These are phyloP conservation scores for Leucosticte australis DNA, from an alignment of 2,113 vertebrate species.

Conservation along the genomic window DNA sequence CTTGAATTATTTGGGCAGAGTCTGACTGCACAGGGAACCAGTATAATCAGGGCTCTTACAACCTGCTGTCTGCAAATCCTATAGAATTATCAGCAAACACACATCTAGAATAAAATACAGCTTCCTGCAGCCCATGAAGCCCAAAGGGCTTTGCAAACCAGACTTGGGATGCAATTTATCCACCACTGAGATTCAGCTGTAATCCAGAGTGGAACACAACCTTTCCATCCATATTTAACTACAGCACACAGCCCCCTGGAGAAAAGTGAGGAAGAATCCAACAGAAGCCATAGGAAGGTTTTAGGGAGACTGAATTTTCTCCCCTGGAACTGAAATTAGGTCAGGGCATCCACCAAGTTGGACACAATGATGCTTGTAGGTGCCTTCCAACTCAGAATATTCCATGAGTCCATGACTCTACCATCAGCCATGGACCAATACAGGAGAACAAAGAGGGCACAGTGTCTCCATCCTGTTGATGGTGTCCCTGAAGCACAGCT, in stretches of 20 bases:
- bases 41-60: not conserved
- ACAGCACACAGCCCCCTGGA: not conserved
- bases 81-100: not conserved
- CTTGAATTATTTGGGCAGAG: not conserved
- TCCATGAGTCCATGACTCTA: not conserved
- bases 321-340: not conserved
- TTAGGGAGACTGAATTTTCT: not conserved
- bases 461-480: rapidly evolving
- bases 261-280: not conserved
- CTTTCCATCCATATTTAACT: not conserved
- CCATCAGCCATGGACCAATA: not conserved
- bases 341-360: not conserved
- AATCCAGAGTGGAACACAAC: not conserved
- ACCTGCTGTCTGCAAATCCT: slow-evolving; percentile 13
- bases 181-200: not conserved
- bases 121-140: not conserved
- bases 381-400: not conserved
- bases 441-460: not conserved
- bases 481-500: not conserved
- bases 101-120: not conserved
- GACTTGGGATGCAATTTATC: not conserved
- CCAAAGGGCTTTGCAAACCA: slow-evolving; percentile 2
- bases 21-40: not conserved
- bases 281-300: not conserved
- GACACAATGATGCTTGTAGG: not conserved